phyloP scores from a whole-genome alignment of 2,113 vertebrate genomes.

The Ceratotherium simum region DNA sequence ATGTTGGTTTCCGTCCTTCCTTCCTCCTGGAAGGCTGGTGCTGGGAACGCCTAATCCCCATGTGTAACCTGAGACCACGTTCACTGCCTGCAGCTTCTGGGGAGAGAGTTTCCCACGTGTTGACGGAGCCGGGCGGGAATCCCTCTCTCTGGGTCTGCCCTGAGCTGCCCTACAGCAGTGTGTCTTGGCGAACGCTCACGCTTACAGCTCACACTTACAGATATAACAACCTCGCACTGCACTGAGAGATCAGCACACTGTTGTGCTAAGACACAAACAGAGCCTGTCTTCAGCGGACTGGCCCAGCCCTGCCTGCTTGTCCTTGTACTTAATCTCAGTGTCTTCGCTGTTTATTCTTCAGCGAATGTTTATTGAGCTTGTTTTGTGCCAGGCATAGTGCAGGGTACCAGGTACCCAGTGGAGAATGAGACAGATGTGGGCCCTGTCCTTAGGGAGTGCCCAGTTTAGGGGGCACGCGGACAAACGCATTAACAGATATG shows the following conservation, averaged over 20 bases:
- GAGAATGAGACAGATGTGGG: not conserved
- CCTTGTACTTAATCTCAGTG: not conserved
- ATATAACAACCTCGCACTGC: not conserved
- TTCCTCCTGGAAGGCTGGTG: constrained; percentile 35
- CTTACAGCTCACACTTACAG: not conserved
- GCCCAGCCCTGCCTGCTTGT: not conserved
- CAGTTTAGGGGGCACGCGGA: not conserved
- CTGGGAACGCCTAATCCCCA: constrained; percentile 31
- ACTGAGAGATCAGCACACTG: not conserved
- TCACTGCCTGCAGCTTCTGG: not conserved
- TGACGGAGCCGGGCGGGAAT: constrained; percentile 6
- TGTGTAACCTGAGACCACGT: constrained; percentile 49
- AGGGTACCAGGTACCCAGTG: not conserved
- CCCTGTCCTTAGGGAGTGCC: not conserved
- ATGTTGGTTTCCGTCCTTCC: constrained; percentile 9
- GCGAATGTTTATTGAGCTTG: not conserved
- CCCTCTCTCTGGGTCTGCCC: not conserved
- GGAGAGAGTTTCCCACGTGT: constrained; percentile 55
- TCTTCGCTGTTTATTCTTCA: not conserved
- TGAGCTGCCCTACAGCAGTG: not conserved
- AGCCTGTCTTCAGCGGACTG: not conserved
- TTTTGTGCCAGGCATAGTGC: constrained; percentile 34
- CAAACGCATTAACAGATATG: not conserved
- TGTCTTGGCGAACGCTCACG: not conserved
- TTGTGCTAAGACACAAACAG: not conserved